These are phyloP conservation scores for Terebella lapidaria DNA, from an alignment of 2,888 invertebrate genomes.

Conservation along the genomic window DNA sequence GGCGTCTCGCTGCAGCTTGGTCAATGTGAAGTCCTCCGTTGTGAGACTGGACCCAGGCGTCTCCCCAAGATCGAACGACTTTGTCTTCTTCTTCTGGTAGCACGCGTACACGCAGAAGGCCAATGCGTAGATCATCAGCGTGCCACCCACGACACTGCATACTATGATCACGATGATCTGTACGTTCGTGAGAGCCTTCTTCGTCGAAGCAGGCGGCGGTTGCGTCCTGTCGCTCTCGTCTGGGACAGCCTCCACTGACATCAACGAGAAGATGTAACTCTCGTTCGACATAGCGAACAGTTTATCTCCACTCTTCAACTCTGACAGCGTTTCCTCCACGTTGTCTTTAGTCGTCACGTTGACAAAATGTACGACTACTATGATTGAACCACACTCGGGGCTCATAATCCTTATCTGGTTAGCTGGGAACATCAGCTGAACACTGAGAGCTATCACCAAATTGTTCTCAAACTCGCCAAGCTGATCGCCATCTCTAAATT, in stretches of 20 bases:
- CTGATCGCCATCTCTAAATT: neutral
- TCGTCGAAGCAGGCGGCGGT: neutral
- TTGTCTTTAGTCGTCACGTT: neutral
- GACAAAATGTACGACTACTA: neutral
- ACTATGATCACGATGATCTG: slow-evolving; percentile 2
- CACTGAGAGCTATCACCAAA: neutral
- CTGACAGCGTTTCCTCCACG: neutral
- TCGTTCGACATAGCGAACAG: too few species aligned
- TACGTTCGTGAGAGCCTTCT: neutral
- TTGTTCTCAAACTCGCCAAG: neutral
- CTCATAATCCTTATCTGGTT: neutral
- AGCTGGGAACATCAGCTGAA: neutral
- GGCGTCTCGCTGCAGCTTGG: neutral
- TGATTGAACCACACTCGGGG: neutral
- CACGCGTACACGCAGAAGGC: neutral
- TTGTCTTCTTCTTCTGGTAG: neutral
- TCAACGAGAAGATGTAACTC: too few species aligned
- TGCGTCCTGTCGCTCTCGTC: too few species aligned
- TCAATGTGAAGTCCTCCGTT: slow-evolving; percentile 1
- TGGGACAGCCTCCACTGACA: too few species aligned
- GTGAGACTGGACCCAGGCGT: neutral
- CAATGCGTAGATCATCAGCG: neutral
- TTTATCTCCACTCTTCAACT: too few species aligned
- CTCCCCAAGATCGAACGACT: neutral
- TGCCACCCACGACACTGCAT: neutral